Evolutionary conservation across 2,113 vertebrate genomes (phyloP).

Genomic region (Neogale vison): DNA sequence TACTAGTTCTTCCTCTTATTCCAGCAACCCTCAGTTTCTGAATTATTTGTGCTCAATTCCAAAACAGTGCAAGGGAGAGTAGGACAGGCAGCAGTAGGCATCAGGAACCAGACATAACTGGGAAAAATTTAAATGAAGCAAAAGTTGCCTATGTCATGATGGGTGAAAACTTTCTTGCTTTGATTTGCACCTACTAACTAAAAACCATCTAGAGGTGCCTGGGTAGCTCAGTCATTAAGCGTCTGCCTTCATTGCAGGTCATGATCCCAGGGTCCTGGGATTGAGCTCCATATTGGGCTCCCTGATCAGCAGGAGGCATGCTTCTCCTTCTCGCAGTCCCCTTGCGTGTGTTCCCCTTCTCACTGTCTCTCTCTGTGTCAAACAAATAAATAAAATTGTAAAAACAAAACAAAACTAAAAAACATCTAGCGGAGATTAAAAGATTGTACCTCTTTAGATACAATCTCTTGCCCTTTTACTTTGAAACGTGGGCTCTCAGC

Average conservation of each 20-base stretch:
- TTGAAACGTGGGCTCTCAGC: neutral
- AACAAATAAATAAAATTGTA: too few species aligned
- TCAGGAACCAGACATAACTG: neutral
- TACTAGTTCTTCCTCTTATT: neutral
- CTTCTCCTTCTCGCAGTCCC: too few species aligned
- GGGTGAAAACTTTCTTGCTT: neutral
- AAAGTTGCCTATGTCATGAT: neutral
- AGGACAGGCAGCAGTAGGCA: neutral
- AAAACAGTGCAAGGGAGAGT: neutral
- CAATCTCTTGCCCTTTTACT: neutral
- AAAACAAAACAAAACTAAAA: neutral
- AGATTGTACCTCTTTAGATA: neutral
- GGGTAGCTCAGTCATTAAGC: too few species aligned
- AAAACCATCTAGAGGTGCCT: neutral
- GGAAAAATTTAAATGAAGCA: neutral
- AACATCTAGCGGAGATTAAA: neutral
- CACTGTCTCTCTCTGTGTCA: too few species aligned
- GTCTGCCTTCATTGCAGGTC: too few species aligned
- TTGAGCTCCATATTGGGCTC: too few species aligned
- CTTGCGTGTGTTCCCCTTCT: too few species aligned
- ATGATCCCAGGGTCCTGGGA: too few species aligned
- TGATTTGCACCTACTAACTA: neutral
- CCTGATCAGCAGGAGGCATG: too few species aligned
- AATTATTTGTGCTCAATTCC: neutral
- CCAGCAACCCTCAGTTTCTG: neutral